phyloP scores from a whole-genome alignment of 2,797 vertebrate species.

The Nyctibius grandis region DNA sequence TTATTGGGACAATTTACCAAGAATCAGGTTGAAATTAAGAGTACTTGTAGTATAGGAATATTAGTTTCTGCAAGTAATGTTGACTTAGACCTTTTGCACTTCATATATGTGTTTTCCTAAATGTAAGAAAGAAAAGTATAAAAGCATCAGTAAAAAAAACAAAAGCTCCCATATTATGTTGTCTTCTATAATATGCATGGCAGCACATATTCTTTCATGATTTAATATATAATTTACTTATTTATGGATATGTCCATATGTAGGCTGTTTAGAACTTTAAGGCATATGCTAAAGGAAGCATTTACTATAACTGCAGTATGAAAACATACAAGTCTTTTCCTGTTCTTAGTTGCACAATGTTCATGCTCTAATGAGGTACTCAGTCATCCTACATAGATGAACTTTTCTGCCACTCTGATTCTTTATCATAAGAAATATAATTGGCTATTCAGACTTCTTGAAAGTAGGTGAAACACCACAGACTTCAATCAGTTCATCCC shows the following conservation, averaged over 20 bases:
- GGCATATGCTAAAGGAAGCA: not conserved
- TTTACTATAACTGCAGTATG: not conserved
- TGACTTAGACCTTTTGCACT: not conserved
- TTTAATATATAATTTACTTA: not conserved
- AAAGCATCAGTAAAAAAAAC: not conserved
- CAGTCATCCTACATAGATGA: not conserved
- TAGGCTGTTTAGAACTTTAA: not conserved
- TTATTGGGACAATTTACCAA: not conserved
- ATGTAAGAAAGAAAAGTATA: not conserved
- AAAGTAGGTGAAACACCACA: not conserved
- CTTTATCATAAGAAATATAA: not conserved
- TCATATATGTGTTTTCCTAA: not conserved
- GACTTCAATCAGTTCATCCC: slow-evolving; percentile 8
- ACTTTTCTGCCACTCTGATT: not conserved
- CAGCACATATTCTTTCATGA: not conserved
- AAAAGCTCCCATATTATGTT: accelerated
- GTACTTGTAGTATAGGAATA: not conserved
- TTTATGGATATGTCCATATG: not conserved
- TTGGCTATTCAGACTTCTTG: not conserved
- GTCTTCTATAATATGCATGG: not conserved
- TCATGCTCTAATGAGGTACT: not conserved
- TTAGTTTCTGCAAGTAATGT: not conserved
- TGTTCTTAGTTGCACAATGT: not conserved
- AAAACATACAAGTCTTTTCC: not conserved
- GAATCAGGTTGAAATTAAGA: not conserved